phyloP scores from a whole-genome alignment of 2,113 vertebrate genomes.

The Ailuropoda melanoleuca region DNA sequence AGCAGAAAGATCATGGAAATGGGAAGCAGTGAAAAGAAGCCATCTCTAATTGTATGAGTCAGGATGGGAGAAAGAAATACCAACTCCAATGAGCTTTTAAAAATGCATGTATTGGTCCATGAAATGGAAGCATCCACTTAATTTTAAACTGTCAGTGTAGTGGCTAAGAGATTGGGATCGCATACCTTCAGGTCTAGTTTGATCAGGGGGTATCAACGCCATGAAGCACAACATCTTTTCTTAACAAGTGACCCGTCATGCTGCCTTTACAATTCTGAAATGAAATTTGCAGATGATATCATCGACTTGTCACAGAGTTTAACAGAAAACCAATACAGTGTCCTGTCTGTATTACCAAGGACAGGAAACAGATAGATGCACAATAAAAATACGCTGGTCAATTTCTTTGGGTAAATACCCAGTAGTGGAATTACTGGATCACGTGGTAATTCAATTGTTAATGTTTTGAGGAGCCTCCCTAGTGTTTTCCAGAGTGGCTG shows the following conservation, averaged over 20 bases:
- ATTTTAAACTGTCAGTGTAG: not conserved
- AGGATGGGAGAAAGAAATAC: not conserved
- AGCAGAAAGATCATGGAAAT: not conserved
- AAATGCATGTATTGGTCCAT: not conserved
- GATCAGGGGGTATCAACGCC: not conserved
- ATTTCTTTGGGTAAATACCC: not conserved
- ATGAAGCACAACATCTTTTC: not conserved
- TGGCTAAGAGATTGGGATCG: not conserved
- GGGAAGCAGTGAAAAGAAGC: not conserved
- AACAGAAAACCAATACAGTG: not conserved
- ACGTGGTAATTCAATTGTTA: not conserved
- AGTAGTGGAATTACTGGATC: not conserved
- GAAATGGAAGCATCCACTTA: not conserved
- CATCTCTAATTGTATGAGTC: not conserved
- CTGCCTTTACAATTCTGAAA: not conserved
- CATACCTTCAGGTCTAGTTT: not conserved
- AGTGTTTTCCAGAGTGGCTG: not conserved
- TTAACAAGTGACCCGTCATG: not conserved
- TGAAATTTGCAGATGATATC: not conserved
- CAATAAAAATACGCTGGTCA: not conserved
- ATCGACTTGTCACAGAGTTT: not conserved
- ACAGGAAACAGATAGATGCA: not conserved
- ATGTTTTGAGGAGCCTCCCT: not conserved
- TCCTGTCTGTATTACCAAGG: not conserved
- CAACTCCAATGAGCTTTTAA: not conserved